Evolutionary conservation across 1,140 invertebrate species (phyloP).

Genomic region (Platyscapa corneri): DNA sequence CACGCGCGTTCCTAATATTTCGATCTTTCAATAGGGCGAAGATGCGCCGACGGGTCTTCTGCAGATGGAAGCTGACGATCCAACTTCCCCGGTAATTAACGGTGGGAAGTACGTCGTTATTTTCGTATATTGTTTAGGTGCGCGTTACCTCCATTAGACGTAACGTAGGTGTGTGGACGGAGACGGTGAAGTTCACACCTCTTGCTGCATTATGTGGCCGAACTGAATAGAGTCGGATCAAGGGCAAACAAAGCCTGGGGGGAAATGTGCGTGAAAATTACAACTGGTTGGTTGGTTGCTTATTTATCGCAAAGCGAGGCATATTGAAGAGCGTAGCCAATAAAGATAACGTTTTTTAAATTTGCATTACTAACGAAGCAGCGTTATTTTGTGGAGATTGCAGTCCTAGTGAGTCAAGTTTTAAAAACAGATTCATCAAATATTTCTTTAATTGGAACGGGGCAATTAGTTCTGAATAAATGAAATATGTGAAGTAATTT

Average conservation of each 20-base stretch:
- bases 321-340: not conserved
- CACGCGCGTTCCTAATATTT: no score
- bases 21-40: not conserved
- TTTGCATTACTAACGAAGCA: not conserved
- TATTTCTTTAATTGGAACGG: not conserved
- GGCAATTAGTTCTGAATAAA: not conserved
- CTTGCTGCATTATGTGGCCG: not conserved
- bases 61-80: no score
- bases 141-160: not conserved
- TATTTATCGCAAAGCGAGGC: not conserved
- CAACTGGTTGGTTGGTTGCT: not conserved
- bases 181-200: not conserved
- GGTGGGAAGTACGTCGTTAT: not conserved
- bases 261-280: not conserved
- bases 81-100: not conserved
- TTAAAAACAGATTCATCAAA: not conserved
- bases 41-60: no score
- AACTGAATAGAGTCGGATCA: not conserved
- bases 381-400: not conserved
- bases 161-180: not conserved
- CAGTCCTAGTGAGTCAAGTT: not conserved
- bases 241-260: not conserved
- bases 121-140: not conserved
- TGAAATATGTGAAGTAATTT: not conserved
- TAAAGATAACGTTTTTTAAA: slow-evolving; percentile 10